Evolutionary conservation across 2,888 invertebrate genomes (phyloP), one percentile per base, ranked within the genome.

Genomic region (Nomada hirtipes): DNA sequence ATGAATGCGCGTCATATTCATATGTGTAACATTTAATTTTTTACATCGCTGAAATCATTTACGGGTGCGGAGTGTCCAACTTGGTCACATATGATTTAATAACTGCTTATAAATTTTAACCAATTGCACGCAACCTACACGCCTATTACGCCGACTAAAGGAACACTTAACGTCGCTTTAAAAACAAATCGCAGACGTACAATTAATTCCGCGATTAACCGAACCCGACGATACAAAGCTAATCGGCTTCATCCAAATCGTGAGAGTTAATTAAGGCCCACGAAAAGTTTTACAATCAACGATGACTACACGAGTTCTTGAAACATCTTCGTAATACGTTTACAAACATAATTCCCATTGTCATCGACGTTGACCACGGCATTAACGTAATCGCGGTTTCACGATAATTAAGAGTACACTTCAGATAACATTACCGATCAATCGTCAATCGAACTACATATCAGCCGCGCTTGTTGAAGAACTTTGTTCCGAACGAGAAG

Each of bases 331-430:
- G 15, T 36, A 1, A 63, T 13, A 53, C 26, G 53, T 26, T 53
- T 26, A 44, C 18, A 72, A 63, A 63, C 26, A 10, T 23, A 44
- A 60, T 20, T 53, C 23, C 13, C 9, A 20, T 73, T 65, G 36
- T 13, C n/a, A 15, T 26, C 13, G 23, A 42, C 4, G 36, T 53
- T n/a, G 68, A 63, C 44, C 10, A 18, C 10, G 13, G 2, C 4
- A 50, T 78, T 61, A 64, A 26, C 23, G 2, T 63, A 36, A 64
- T 53, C 7, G 18, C 7, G 0, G n/a, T 0, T 59, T 50, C 15
- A n/a, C 63, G 68, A 57, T 52, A 52, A 68, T 65, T 64, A 59
- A 60, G 20, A 65, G 11, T 42, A 36, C n/a, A 20, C n/a, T 79
- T 47, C 1, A 42, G 55, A 57, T n/a, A 50, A 61, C 36, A 11